These are phyloP conservation scores for Spisula solida DNA, from an alignment of 2,888 invertebrate species.

Conservation along the genomic window DNA sequence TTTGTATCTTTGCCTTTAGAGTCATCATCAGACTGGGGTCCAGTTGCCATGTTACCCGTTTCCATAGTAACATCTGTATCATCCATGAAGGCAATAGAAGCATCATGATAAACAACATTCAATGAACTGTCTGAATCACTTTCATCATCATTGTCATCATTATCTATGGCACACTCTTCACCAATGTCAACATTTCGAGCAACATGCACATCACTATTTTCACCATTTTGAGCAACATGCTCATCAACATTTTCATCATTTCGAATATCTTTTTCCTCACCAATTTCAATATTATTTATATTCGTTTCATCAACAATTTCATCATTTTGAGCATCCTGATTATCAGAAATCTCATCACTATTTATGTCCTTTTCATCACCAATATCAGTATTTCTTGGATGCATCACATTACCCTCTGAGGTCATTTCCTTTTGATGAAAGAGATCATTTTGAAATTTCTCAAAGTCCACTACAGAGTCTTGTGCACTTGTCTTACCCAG, in stretches of 20 bases:
- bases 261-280: background rate
- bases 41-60: too few relatives aligned
- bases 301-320: background rate
- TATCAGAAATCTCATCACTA: background rate
- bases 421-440: background rate
- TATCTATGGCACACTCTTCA: background rate
- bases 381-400: slow-evolving; percentile 1
- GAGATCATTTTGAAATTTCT: slow-evolving; percentile 11
- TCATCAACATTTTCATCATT: background rate
- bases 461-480: background rate
- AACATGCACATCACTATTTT: background rate
- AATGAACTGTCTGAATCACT: too few relatives aligned
- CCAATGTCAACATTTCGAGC: background rate
- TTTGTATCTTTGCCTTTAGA: too few relatives aligned
- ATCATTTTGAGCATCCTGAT: background rate
- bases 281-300: too few relatives aligned
- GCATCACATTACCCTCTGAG: background rate
- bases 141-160: background rate
- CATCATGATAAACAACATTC: too few relatives aligned
- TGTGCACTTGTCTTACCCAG: background rate
- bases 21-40: background rate
- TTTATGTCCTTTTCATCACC: background rate
- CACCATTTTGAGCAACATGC: background rate
- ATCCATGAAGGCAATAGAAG: too few relatives aligned
- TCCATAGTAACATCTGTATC: too few relatives aligned